Conservation (phyloP, 2,113 vertebrate genomes). For the Mormyrus lacerda region DNA sequence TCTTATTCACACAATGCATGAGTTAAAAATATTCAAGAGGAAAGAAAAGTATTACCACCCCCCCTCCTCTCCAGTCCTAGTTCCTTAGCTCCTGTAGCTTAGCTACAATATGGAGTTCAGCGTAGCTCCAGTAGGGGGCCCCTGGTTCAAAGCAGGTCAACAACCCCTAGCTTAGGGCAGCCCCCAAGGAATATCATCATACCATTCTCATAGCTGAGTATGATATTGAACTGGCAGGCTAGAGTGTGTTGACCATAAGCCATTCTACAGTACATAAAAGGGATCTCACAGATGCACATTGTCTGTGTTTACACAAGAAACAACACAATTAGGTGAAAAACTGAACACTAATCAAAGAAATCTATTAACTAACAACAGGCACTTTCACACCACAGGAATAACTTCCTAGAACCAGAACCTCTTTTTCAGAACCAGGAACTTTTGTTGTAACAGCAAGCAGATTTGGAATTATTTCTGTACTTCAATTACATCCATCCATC, state of each 20-base stretch:
- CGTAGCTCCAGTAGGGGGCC: neutral
- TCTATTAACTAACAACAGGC: neutral
- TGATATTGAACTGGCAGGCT: neutral
- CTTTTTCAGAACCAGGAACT: neutral
- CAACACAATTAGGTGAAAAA: neutral
- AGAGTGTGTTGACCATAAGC: neutral
- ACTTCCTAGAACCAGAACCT: neutral
- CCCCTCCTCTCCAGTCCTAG: neutral
- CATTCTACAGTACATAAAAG: neutral
- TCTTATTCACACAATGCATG: neutral
- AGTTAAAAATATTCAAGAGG: neutral
- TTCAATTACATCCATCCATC: too few species aligned
- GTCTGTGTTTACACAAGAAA: neutral
- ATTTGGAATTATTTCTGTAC: too few species aligned
- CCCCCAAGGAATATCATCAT: neutral
- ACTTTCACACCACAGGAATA: neutral
- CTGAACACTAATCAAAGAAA: neutral
- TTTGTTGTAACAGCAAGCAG: too few species aligned
- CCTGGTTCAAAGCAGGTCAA: neutral
- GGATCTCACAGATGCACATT: neutral
- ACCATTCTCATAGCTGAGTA: neutral
- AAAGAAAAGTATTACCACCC: neutral
- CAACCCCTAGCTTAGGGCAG: neutral
- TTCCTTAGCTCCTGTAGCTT: neutral
- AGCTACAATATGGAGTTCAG: neutral